Conservation (phyloP, 2,888 invertebrate species). For the Hirtodrosophila cameraria region DNA sequence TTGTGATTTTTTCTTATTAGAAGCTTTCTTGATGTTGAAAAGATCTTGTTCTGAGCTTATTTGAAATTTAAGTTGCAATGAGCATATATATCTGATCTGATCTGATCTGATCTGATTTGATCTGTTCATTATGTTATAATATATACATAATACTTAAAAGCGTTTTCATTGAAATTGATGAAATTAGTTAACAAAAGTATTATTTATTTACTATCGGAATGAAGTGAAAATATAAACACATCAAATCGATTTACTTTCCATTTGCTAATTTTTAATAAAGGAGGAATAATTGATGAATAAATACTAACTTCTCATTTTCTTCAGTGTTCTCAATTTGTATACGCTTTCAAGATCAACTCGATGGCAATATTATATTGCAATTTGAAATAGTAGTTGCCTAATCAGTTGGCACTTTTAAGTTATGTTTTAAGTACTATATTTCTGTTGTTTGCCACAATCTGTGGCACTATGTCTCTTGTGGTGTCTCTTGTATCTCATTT, state of each 20-base stretch:
- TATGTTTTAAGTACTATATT: neutral
- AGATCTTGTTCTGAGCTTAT: neutral
- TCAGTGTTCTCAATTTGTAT: neutral
- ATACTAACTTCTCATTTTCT: too few species aligned
- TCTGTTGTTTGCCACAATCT: slow-evolving; percentile 42
- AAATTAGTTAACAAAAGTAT: too few species aligned
- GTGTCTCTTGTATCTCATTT: too few species aligned
- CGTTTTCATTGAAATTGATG: too few species aligned
- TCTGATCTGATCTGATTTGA: too few species aligned
- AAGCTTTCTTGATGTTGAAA: neutral
- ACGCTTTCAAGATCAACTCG: slow-evolving; percentile 6
- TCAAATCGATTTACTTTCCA: too few species aligned
- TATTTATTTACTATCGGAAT: too few species aligned
- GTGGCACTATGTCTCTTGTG: slow-evolving; percentile 4
- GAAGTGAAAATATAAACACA: too few species aligned
- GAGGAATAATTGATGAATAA: too few species aligned
- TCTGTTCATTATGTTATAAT: too few species aligned
- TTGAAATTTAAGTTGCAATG: neutral
- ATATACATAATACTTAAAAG: too few species aligned
- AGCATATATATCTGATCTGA: neutral
- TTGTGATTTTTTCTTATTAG: slow-evolving; percentile 13
- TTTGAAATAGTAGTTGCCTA: slow-evolving; percentile 11
- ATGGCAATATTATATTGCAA: neutral
- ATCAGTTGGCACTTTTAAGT: slow-evolving; percentile 23
- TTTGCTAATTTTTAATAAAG: too few species aligned